Evolutionary conservation across 2,888 invertebrate species (phyloP), one percentile per base, ranked within the genome.

Genomic region (Eupithecia centaureata): DNA sequence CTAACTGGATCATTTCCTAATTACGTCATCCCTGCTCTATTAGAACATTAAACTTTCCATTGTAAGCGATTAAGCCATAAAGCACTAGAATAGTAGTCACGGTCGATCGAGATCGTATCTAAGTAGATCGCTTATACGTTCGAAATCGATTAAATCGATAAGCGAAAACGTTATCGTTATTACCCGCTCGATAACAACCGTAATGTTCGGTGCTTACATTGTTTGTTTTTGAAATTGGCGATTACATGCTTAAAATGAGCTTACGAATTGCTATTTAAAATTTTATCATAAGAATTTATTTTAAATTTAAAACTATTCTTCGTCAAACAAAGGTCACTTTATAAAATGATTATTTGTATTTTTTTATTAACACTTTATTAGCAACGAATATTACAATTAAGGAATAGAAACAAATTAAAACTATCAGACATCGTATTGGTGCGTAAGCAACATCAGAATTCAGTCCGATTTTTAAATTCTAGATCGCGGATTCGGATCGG

Each of bases 121-220:
- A 77, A 78, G 84, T 86, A 86, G 85, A 84, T 87, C 86, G 86
- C 82, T 65, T 78, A 85, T 85, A 82, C 78, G 66, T 73, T 75
- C 76, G 75, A 78, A 80, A 84, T 86, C 83, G 83, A 85, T 85
- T 82, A 83, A 85, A 86, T 89, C 88, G 90, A 89, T 90, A 85
- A 86, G 66, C 54, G 54, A 56, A 86, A 85, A 84, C 82, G 80
- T 80, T 84, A 85, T 84, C 79, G 82, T 81, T 75, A 64, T 67
- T 65, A 51, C 59, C 30, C 18, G 58, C 63, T 64, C 51, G 32
- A 64, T 65, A 65, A 66, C 56, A 64, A 42, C 51, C 47, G 63
- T 64, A 70, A 70, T 70, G 66, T 63, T 63, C 18, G 33, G 22
- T 66, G 57, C 62, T 65, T 63, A 63, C 59, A 27, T n/a, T 70